Conservation (phyloP, 2,113 vertebrate species). For the Callionymus lyra region DNA sequence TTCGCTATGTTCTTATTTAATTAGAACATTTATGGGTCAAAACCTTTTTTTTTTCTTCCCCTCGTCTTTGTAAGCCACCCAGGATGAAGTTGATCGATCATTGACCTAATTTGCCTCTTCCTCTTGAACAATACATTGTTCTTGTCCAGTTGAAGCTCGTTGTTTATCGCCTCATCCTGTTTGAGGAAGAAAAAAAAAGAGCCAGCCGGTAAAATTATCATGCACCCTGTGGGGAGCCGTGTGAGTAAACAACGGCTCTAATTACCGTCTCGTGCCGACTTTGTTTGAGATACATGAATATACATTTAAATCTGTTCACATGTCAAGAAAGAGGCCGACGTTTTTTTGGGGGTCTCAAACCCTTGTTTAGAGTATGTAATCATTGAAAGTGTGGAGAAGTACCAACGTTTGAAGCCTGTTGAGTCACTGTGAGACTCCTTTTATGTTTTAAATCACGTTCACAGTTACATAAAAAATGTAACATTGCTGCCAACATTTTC, state of each 20-base stretch:
- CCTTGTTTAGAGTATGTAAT: too few relatives aligned
- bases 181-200: constrained; percentile 61
- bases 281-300: constrained; percentile 62
- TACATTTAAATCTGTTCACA: too few relatives aligned
- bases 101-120: constrained; percentile 29
- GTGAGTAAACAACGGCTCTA: constrained; percentile 67
- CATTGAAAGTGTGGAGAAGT: too few relatives aligned
- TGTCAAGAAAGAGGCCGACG: too few relatives aligned
- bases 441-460: too few relatives aligned
- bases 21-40: constrained; percentile 10
- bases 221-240: constrained; percentile 60
- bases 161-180: constrained; percentile 55
- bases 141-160: constrained; percentile 54
- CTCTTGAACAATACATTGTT: constrained; percentile 39
- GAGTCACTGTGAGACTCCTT: too few relatives aligned
- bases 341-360: constrained; percentile 8
- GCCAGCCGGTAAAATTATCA: constrained; percentile 58
- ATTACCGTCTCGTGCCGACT: constrained; percentile 58
- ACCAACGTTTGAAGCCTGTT: too few relatives aligned
- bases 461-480: too few relatives aligned
- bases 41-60: constrained; percentile 9
- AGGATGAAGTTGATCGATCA: constrained; percentile 15
- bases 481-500: too few relatives aligned
- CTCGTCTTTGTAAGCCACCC: constrained; percentile 7
- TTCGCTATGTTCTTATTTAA: too few relatives aligned